Conservation (phyloP, 2,113 vertebrate genomes). For the Phycodurus eques region DNA sequence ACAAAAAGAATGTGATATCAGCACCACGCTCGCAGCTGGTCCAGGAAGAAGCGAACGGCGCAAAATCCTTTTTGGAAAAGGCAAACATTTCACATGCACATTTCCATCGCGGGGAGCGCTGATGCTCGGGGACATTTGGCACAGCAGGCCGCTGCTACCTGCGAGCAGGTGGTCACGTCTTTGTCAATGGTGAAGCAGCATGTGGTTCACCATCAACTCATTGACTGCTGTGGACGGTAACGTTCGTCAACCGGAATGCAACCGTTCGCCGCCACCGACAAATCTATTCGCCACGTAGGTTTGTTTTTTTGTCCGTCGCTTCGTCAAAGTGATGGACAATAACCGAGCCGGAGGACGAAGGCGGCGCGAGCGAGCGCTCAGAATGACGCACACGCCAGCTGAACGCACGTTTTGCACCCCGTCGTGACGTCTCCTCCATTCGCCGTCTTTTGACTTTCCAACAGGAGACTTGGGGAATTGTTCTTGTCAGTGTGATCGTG, state of each 20-base stretch:
- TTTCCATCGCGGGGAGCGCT: background rate
- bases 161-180: background rate
- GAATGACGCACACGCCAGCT: background rate
- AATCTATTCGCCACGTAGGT: too few species aligned
- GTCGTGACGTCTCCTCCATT: too few species aligned
- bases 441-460: too few species aligned
- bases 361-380: background rate
- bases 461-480: too few species aligned
- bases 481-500: too few species aligned
- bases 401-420: too few species aligned
- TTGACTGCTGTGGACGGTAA: too few species aligned
- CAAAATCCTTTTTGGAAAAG: conserved; percentile 23
- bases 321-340: conserved; percentile 3
- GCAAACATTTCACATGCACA: background rate
- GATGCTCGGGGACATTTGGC: background rate
- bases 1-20: conserved; percentile 72
- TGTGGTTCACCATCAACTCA: too few species aligned
- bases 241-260: too few species aligned
- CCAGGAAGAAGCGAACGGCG: conserved; percentile 24
- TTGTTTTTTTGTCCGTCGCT: background rate
- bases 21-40: conserved; percentile 46
- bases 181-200: background rate
- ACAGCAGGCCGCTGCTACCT: too few species aligned
- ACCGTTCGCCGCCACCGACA: too few species aligned
- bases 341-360: background rate